phyloP scores from a whole-genome alignment of 1,140 invertebrate species.

The Microplitis demolitor region DNA sequence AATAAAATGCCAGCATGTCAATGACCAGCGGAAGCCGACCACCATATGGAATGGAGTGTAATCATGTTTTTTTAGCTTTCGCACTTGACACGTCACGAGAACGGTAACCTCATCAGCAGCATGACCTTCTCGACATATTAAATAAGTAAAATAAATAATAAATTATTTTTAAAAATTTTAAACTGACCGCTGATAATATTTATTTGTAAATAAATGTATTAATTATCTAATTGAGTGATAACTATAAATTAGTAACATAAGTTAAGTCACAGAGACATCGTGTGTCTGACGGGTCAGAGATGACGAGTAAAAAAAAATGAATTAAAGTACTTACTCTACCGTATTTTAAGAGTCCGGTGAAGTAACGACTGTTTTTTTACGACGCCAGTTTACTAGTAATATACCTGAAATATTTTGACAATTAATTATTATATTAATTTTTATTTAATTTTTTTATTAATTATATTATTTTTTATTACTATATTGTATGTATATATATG shows the following conservation, averaged over 20 bases:
- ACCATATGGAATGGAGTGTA: slow-evolving; percentile 59
- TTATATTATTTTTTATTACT: background rate
- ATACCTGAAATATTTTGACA: slow-evolving; percentile 51
- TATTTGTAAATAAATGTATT: background rate
- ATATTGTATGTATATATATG: background rate
- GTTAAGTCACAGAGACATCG: background rate
- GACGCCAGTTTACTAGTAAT: slow-evolving; percentile 55
- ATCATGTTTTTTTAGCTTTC: slow-evolving; percentile 11
- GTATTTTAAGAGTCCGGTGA: slow-evolving; percentile 54
- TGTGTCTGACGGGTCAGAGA: background rate
- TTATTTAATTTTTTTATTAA: slow-evolving; percentile 40
- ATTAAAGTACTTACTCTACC: slow-evolving; percentile 51
- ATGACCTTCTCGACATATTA: slow-evolving; percentile 15
- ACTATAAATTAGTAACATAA: background rate
- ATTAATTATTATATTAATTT: slow-evolving; percentile 31
- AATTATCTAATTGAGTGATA: background rate
- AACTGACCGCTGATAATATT: background rate
- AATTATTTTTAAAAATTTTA: background rate
- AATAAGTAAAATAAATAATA: background rate
- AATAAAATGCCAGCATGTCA: slow-evolving; percentile 50
- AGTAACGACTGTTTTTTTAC: slow-evolving; percentile 48
- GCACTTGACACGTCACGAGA: slow-evolving; percentile 59
- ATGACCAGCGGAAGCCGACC: slow-evolving; percentile 50
- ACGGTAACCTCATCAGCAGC: slow-evolving; percentile 52
- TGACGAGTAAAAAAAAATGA: slow-evolving; percentile 19